Conservation (phyloP, 2,797 vertebrate species). For the Nasua narica region DNA sequence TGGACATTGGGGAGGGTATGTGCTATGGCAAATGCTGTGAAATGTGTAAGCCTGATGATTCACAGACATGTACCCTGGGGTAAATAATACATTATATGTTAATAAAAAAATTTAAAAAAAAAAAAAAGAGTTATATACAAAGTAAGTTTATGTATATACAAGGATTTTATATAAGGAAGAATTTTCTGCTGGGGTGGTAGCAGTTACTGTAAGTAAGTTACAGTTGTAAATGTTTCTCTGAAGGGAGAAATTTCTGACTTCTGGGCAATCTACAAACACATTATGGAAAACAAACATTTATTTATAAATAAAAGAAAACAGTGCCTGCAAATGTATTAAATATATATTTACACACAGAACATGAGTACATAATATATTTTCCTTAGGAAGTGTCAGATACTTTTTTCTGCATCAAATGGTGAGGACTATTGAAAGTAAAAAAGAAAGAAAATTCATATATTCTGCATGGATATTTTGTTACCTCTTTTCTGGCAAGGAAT, state of each 20-base stretch:
- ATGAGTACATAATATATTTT: not conserved
- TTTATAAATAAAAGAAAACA: slow-evolving; percentile 27
- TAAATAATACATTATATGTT: no score
- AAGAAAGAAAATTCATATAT: not conserved
- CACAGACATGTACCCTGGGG: no score
- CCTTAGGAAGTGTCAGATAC: not conserved
- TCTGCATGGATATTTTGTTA: not conserved
- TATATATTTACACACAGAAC: not conserved
- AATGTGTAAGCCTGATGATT: no score
- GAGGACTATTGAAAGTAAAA: not conserved
- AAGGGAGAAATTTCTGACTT: not conserved
- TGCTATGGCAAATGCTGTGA: no score
- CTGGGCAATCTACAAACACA: not conserved
- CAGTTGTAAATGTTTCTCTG: not conserved
- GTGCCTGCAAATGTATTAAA: not conserved
- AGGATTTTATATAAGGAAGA: not conserved
- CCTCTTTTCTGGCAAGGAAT: not conserved
- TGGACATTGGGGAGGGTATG: no score
- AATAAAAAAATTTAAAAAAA: no score
- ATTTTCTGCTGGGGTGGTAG: not conserved
- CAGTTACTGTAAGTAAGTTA: not conserved
- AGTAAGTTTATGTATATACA: not conserved
- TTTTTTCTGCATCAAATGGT: not conserved
- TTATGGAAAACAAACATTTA: not conserved
- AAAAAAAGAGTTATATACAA: not conserved